Conservation (phyloP, 2,797 vertebrate species). For the Poeciliopsis infans region DNA sequence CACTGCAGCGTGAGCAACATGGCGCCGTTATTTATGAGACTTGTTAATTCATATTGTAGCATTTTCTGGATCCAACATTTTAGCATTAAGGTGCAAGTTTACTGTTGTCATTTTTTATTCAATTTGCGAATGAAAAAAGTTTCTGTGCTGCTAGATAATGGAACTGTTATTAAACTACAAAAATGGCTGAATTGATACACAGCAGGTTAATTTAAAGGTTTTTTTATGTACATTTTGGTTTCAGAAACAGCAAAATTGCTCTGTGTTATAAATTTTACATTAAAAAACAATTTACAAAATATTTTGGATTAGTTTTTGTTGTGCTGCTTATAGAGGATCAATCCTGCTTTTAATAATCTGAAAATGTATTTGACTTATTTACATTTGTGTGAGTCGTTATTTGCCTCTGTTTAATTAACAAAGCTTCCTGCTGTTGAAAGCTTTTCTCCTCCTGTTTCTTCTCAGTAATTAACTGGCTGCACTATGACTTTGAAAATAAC, state of each 20-base stretch:
- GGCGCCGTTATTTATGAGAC: too few species aligned
- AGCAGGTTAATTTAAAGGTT: not conserved
- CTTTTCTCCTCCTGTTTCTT: slow-evolving; percentile 4
- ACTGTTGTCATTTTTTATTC: too few species aligned
- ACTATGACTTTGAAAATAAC: not conserved
- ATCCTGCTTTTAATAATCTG: not conserved
- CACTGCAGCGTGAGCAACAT: too few species aligned
- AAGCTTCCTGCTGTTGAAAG: not conserved
- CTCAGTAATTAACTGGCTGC: slow-evolving; percentile 13
- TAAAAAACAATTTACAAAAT: not conserved
- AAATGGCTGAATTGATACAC: not conserved
- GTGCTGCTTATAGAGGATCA: not conserved
- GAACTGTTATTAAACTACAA: not conserved
- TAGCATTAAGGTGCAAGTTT: too few species aligned
- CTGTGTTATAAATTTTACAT: not conserved
- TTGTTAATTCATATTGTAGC: too few species aligned
- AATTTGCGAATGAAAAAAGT: too few species aligned
- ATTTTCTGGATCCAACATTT: too few species aligned
- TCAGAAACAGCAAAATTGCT: not conserved
- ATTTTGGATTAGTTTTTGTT: not conserved
- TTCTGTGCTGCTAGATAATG: too few species aligned
- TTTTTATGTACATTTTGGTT: not conserved
- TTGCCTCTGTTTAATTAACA: slow-evolving; percentile 2
- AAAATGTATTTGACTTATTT: not conserved
- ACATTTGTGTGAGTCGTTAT: not conserved